phyloP scores from a whole-genome alignment of 2,888 invertebrate species.

The Habrosyne pyritoides region DNA sequence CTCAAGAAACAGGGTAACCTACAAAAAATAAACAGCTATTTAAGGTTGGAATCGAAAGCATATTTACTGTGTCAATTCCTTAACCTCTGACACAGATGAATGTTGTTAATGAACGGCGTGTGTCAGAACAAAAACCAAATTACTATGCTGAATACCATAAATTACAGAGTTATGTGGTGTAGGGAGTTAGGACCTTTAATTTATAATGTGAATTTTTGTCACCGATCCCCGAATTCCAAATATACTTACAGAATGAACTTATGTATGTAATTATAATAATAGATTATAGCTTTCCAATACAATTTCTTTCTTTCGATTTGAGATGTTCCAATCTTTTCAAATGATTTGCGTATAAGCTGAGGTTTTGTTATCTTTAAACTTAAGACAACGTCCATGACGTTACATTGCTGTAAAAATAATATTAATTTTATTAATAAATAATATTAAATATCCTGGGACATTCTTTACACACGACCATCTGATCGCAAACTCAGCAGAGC shows the following conservation, averaged over 20 bases:
- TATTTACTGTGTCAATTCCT: slow-evolving; percentile 8
- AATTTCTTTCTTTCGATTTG: too few relatives aligned
- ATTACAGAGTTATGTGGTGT: slow-evolving; percentile 63
- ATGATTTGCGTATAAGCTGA: too few relatives aligned
- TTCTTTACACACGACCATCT: too few relatives aligned
- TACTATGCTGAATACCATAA: slow-evolving; percentile 59
- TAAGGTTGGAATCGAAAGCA: slow-evolving; percentile 7
- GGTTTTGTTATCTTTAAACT: too few relatives aligned
- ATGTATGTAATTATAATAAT: slow-evolving; percentile 24
- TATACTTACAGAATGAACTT: neutral
- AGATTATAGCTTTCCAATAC: too few relatives aligned
- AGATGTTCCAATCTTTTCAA: too few relatives aligned
- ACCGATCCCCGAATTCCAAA: slow-evolving; percentile 40
- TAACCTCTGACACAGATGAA: slow-evolving; percentile 36
- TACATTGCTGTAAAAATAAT: too few relatives aligned
- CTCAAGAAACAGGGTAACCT: too few relatives aligned
- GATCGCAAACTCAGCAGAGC: too few relatives aligned
- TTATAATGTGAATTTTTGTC: slow-evolving; percentile 70
- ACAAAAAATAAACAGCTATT: slow-evolving; percentile 3
- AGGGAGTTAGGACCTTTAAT: slow-evolving; percentile 61
- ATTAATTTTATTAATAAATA: too few relatives aligned
- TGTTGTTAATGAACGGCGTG: slow-evolving; percentile 69
- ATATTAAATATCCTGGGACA: too few relatives aligned
- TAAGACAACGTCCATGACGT: too few relatives aligned
- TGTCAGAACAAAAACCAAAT: slow-evolving; percentile 71